Percentiles rank a stretch among this genome's conserved stretches.
Conservation (phyloP, 2,797 vertebrate species). For the Lacerta bilineata region DNA sequence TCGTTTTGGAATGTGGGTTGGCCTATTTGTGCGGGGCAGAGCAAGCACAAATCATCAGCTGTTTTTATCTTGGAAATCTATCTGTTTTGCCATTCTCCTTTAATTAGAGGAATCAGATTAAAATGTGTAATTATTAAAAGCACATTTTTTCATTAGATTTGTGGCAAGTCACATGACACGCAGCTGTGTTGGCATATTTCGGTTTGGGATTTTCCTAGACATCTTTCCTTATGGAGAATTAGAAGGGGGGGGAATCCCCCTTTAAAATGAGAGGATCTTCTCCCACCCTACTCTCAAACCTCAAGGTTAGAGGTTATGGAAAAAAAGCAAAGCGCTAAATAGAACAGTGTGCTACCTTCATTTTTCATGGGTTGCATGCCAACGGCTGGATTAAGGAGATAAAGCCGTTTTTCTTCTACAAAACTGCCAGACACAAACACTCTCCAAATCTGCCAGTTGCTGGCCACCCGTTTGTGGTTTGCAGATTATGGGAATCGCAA, state of each 20-base stretch:
- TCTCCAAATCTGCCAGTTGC: constrained; percentile 42
- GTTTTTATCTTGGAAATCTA: constrained; percentile 53
- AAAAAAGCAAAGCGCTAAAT: constrained; percentile 53
- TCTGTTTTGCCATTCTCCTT: constrained; percentile 39
- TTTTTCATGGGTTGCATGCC: constrained; percentile 53
- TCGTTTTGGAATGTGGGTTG: constrained; percentile 37
- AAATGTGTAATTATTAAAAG: constrained; percentile 39
- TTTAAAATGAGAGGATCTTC: constrained; percentile 64
- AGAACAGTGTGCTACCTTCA: constrained; percentile 51
- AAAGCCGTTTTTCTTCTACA: constrained; percentile 61
- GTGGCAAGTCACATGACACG: constrained; percentile 48
- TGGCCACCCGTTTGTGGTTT: constrained; percentile 63
- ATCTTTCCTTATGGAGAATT: constrained; percentile 52
- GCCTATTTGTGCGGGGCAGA: constrained; percentile 28
- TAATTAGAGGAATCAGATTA: constrained; percentile 35
- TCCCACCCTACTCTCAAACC: constrained; percentile 53
- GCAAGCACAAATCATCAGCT: constrained; percentile 48
- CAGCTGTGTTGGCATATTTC: constrained; percentile 68
- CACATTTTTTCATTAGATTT: constrained; percentile 57
- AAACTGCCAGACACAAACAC: constrained; percentile 51
- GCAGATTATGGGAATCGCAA: constrained; percentile 55
- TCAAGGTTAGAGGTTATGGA: constrained; percentile 59
- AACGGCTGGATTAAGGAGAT: constrained; percentile 64
- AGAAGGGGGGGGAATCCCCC: constrained; percentile 49
- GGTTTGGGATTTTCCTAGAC: constrained; percentile 53